phyloP scores from a whole-genome alignment of 1,140 invertebrate genomes.

The Apis laboriosa region DNA sequence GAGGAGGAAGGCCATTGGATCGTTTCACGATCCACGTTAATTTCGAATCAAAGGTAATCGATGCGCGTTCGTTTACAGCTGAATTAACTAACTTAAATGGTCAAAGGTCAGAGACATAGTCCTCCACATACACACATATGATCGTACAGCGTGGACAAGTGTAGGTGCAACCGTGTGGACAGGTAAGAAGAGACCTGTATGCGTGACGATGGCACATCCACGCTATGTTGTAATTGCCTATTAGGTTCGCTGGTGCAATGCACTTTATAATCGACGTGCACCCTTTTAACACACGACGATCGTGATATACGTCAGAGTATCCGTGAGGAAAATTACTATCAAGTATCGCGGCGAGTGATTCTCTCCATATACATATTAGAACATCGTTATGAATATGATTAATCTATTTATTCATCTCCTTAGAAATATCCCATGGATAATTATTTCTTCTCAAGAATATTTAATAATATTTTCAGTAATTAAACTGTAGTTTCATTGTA shows the following conservation, averaged over 20 bases:
- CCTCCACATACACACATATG: background rate
- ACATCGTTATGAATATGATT: background rate
- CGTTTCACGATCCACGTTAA: background rate
- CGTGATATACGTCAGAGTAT: constrained; percentile 20
- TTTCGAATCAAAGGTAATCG: background rate
- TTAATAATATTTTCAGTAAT: too few relatives aligned
- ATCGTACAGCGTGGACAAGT: background rate
- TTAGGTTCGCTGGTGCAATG: constrained; percentile 46
- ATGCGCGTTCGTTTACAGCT: background rate
- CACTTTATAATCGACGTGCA: constrained; percentile 49
- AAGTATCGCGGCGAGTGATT: constrained; percentile 32
- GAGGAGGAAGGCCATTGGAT: background rate
- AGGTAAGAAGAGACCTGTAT: constrained; percentile 24
- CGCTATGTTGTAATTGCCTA: constrained; percentile 53
- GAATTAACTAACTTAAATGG: constrained; percentile 9
- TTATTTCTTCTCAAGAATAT: too few relatives aligned
- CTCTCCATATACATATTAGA: background rate
- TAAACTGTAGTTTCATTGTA: too few relatives aligned
- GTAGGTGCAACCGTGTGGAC: background rate
- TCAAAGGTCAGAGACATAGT: background rate
- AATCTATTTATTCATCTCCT: too few relatives aligned
- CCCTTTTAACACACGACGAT: constrained; percentile 51
- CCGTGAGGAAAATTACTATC: constrained; percentile 56
- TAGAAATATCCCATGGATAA: too few relatives aligned
- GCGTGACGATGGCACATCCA: constrained; percentile 15